phyloP scores from a whole-genome alignment of 2,888 invertebrate species.

The Heliothis peltigera region DNA sequence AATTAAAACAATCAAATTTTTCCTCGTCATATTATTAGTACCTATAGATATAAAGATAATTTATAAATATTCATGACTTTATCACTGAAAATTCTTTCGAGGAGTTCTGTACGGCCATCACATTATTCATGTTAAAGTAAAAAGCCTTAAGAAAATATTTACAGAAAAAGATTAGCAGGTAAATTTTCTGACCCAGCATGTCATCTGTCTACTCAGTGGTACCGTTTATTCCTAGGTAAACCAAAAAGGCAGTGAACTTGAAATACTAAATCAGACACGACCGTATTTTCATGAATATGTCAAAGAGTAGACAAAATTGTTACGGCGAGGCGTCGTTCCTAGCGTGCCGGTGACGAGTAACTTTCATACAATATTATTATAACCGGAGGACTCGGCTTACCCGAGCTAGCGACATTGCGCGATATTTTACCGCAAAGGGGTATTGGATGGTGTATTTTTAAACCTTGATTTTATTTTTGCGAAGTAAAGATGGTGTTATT shows the following conservation, averaged over 20 bases:
- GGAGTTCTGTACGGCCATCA: too few species aligned
- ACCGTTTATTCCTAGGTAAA: too few species aligned
- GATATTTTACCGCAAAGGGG: conserved; percentile 36
- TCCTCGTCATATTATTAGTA: too few species aligned
- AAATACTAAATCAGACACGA: conserved; percentile 42
- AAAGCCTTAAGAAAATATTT: too few species aligned
- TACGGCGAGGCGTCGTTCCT: conserved; percentile 57
- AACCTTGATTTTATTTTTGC: conserved; percentile 5
- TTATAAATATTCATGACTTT: too few species aligned
- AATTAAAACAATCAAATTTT: too few species aligned
- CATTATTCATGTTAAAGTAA: too few species aligned
- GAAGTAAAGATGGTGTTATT: neutral
- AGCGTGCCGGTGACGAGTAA: conserved; percentile 56
- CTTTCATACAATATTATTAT: conserved; percentile 69
- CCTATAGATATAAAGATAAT: too few species aligned
- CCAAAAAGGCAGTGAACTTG: conserved; percentile 5
- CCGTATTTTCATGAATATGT: conserved; percentile 62
- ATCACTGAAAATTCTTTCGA: too few species aligned
- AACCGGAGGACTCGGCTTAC: conserved; percentile 54
- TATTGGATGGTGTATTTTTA: conserved; percentile 13
- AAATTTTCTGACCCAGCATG: too few species aligned
- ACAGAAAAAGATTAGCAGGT: too few species aligned
- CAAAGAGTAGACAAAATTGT: conserved; percentile 68
- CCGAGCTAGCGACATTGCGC: conserved; percentile 37
- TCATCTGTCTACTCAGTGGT: too few species aligned